Base-by-base conservation (phyloP, 2,888 invertebrate genomes). In the Trachelus tabidus region DNA sequence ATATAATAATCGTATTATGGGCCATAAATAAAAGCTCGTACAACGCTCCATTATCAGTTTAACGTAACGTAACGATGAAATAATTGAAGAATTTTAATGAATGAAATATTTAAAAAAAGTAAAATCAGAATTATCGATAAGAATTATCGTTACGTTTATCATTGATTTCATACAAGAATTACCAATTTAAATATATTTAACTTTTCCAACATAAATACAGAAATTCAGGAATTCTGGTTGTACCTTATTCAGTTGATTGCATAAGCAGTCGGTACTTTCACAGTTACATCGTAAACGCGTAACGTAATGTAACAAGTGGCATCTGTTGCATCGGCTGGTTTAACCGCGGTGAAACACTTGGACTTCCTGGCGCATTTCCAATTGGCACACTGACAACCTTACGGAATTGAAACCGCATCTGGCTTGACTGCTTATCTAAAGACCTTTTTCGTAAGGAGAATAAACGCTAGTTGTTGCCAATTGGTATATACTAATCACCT, bases 321-420 rank as follows among this genome's bases (percentile, higher is more conserved):
- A 90, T 89, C 91, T 91, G 91, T 90, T 90, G 91, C 90, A 83
- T 88, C 87, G 82, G 84, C 86, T 85, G 87, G 81, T 85, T 85
- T 86, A 87, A 87, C 87, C 85, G 84, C 83, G 79, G 81, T 85
- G 85, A 87, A 87, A 88, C 86, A 88, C 86, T 89, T 85, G 86
- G 86, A 86, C 87, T 86, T 84, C 84, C 85, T 91, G 91, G 91
- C 90, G 83, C 81, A 79, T 79, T 85, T 89, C 91, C 91, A 91
- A 89, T 90, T 90, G 90, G 90, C 91, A 84, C 83, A 85, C 82
- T 85, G 84, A 87, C 88, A 86, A 83, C 79, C 85, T 84, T 85
- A 85, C 84, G 80, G 83, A 85, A 89, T 87, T 88, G 83, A 73
- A 23, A 78, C 40, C 11, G 71, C 69, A 75, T 76, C 73, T 75